Evolutionary conservation across 1,140 invertebrate genomes (phyloP), one percentile per base, ranked within the genome.

Genomic region (Drosophila azteca): DNA sequence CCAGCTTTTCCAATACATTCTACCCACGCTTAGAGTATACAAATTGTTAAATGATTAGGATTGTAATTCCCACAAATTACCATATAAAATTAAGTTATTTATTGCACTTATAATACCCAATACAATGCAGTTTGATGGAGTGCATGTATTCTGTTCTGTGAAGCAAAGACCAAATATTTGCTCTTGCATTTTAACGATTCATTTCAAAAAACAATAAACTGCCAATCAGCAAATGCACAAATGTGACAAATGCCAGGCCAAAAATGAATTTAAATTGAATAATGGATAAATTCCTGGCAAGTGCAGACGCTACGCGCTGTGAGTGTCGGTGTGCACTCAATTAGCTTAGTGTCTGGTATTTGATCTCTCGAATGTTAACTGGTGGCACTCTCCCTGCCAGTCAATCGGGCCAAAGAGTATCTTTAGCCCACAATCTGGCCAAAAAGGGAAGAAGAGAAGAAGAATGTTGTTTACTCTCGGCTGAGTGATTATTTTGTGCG

Each of bases 401-500:
- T 11, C 9, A 39, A 11, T 2, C 35, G 8, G 29, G 29, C 35
- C 11, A 2, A 39, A 39, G 13, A 4, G 11, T 11, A 13, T 3
- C 35, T 13, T 11, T 11, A 2, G 3, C 11, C 11, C 11, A 13
- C 11, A 39, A 39, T 39, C 11, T 39, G 35, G 3, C 4, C 35
- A 13, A 35, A 3, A 39, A 39, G 0, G 1, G 7, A 31, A 8
- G 7, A 5, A 26, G 29, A 8, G 29, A 5, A 13, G 35, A 44
- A 65, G 46, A 54, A 48, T 48, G 43, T 68, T 66, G 61, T 67
- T 67, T 53, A 69, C 63, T 31, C 41, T 39, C 35, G 35, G 8
- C 13, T 26, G 29, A n/a, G 46, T 48, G 44, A 26, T 6, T 64
- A 39, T 59, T 35, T 69, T 58, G 8, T 54, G 67, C 64, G 43